These are phyloP conservation scores for Corythucha ciliata DNA, from an alignment of 2,888 invertebrate species.

Conservation along the genomic window DNA sequence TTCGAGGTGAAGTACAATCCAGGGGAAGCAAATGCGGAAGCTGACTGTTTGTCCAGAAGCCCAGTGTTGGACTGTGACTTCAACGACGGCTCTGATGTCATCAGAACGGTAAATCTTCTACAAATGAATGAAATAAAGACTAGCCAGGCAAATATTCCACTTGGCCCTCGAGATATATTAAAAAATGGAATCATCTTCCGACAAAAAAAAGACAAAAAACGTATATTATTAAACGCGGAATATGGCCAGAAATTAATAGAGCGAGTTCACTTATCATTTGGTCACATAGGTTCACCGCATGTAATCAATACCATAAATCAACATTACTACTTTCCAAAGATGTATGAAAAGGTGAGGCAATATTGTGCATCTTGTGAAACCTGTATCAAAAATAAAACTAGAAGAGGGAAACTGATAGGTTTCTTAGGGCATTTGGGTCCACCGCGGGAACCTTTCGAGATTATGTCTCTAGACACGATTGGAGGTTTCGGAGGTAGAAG, in stretches of 20 bases:
- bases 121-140: slow-evolving; percentile 2
- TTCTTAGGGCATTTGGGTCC: slow-evolving; percentile 34
- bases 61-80: slow-evolving; percentile 30
- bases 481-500: slow-evolving; percentile 36
- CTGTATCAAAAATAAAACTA: slow-evolving; percentile 19
- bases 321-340: slow-evolving; percentile 18
- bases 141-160: background rate
- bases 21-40: slow-evolving; percentile 32
- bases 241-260: slow-evolving; percentile 19
- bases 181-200: slow-evolving; percentile 4
- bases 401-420: slow-evolving; percentile 7
- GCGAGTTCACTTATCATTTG: slow-evolving; percentile 13
- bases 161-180: background rate
- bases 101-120: slow-evolving; percentile 2
- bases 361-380: slow-evolving; percentile 18
- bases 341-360: slow-evolving; percentile 6
- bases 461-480: slow-evolving; percentile 37
- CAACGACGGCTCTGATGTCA: slow-evolving; percentile 19
- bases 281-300: slow-evolving; percentile 24
- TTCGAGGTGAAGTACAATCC: slow-evolving; percentile 30
- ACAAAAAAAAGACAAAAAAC: slow-evolving; percentile 2
- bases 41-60: slow-evolving; percentile 31
- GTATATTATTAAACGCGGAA: slow-evolving; percentile 20
- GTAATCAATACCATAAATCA: slow-evolving; percentile 14
- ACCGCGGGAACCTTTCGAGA: slow-evolving; percentile 35